These are phyloP conservation scores for Steinernema feltiae DNA, from an alignment of 1,140 invertebrate genomes.

Conservation along the genomic window DNA sequence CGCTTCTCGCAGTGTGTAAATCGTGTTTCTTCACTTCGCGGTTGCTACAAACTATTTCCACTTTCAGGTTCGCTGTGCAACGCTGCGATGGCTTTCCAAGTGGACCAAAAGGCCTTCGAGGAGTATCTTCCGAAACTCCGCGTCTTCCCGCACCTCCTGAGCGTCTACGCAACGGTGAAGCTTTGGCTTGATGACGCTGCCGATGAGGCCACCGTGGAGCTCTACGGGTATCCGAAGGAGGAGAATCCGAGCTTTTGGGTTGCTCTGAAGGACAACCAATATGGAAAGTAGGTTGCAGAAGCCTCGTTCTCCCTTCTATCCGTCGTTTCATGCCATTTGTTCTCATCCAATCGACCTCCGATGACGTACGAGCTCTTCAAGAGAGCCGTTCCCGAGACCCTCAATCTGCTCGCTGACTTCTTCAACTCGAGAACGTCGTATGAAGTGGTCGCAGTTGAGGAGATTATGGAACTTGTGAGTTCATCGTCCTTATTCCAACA, in stretches of 20 bases:
- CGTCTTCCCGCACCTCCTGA: neutral
- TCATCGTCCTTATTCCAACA: no score
- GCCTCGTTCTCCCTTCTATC: no score
- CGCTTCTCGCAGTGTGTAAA: no score
- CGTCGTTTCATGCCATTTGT: neutral
- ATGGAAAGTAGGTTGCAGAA: neutral
- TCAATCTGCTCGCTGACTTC: neutral
- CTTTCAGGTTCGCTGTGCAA: no score
- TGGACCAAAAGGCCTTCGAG: neutral
- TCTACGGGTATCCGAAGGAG: neutral
- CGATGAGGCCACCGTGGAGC: neutral
- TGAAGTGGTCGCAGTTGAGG: neutral
- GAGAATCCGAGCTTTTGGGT: neutral
- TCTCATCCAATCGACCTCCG: neutral
- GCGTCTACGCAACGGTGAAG: neutral
- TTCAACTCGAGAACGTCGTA: neutral
- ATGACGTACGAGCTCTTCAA: neutral
- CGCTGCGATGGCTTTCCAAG: neutral
- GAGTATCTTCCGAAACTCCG: neutral
- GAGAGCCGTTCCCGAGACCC: neutral
- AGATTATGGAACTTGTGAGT: neutral
- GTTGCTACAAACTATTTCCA: no score
- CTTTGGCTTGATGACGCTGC: neutral
- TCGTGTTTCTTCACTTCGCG: no score
- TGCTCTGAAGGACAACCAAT: neutral